Evolutionary conservation across 2,113 vertebrate species (phyloP).

Genomic region (Macquaria ambigua): DNA sequence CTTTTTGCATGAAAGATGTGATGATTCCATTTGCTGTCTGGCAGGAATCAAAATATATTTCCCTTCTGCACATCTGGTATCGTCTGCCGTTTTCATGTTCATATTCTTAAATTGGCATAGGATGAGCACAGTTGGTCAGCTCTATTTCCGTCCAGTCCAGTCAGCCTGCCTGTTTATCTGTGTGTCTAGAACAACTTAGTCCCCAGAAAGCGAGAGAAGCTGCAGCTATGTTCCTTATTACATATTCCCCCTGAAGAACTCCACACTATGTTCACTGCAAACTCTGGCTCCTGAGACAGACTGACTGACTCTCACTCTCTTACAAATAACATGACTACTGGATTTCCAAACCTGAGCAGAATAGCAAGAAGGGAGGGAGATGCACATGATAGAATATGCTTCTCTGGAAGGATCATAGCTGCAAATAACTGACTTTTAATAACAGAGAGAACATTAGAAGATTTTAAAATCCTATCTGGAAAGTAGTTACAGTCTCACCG

Average conservation of each 20-base stretch:
- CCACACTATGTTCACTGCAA: slow-evolving; percentile 70
- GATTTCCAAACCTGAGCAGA: slow-evolving; percentile 70
- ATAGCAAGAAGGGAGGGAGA: slow-evolving; percentile 55
- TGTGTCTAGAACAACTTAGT: slow-evolving; percentile 59
- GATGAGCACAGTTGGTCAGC: slow-evolving; percentile 45
- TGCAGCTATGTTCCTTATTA: slow-evolving; percentile 73
- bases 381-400: slow-evolving; percentile 1
- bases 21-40: slow-evolving; percentile 38
- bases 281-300: slow-evolving; percentile 65
- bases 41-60: slow-evolving; percentile 33
- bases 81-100: slow-evolving; percentile 37
- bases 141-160: slow-evolving; percentile 46
- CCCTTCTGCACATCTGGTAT: slow-evolving; percentile 47
- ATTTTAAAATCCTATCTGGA: background rate
- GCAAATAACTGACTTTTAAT: background rate
- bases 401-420: background rate
- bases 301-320: slow-evolving; percentile 62
- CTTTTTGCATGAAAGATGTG: slow-evolving; percentile 2
- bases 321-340: slow-evolving; percentile 72
- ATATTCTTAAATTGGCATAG: slow-evolving; percentile 45
- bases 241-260: slow-evolving; percentile 78
- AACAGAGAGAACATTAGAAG: background rate
- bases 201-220: slow-evolving; percentile 58
- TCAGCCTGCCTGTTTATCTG: slow-evolving; percentile 59
- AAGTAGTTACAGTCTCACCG: background rate